These are phyloP conservation scores for Gastracanthus pulcherrimus DNA, from an alignment of 2,888 invertebrate species.

Conservation along the genomic window DNA sequence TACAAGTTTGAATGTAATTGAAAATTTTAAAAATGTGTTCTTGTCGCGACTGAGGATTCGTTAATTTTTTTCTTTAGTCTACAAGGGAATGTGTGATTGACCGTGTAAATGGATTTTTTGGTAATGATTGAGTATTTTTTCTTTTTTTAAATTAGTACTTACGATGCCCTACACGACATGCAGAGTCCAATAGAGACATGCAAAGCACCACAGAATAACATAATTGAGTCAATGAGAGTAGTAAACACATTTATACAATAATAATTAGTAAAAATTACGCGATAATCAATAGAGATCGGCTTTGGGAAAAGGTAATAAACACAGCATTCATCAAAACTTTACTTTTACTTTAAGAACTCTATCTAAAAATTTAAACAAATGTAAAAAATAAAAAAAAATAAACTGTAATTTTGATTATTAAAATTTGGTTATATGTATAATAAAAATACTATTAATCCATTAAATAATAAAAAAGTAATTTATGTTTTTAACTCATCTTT, in stretches of 20 bases:
- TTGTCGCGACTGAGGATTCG: not conserved
- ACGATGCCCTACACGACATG: constrained; percentile 77
- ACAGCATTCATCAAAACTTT: constrained; percentile 7
- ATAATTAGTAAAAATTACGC: constrained; percentile 56
- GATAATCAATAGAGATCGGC: not conserved
- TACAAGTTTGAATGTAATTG: not conserved
- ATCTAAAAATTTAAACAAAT: constrained; percentile 4
- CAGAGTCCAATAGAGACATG: constrained; percentile 77
- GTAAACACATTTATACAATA: constrained; percentile 71
- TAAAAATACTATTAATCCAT: no score
- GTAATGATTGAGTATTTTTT: constrained; percentile 55
- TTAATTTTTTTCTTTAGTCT: not conserved
- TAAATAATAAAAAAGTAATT: no score
- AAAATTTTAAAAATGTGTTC: constrained; percentile 32
- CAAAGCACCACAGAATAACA: constrained; percentile 77
- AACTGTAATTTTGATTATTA: not conserved
- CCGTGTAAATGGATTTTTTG: constrained; percentile 46
- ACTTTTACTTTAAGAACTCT: not conserved
- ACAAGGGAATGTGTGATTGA: constrained; percentile 25
- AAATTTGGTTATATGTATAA: no score
- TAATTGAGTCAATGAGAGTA: constrained; percentile 73
- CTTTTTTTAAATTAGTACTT: constrained; percentile 73
- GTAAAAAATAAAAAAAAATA: not conserved
- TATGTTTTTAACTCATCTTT: not conserved
- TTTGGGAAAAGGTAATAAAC: not conserved